Conservation (phyloP, 2,888 invertebrate genomes). For the Hydropsyche betteni region DNA sequence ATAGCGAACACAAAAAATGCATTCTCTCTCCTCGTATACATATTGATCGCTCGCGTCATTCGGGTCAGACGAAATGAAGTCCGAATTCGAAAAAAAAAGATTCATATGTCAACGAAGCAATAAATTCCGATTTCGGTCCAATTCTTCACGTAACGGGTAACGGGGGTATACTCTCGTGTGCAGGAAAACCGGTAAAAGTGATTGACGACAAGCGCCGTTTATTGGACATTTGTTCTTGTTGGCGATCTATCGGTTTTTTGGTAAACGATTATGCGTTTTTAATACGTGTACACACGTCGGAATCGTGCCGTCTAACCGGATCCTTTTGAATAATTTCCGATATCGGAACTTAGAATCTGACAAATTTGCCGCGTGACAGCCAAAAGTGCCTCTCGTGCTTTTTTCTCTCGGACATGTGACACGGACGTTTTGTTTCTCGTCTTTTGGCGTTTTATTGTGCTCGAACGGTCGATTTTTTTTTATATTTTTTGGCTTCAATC, state of each 20-base stretch:
- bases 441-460: constrained; percentile 11
- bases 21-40: constrained; percentile 12
- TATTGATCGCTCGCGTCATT: constrained; percentile 28
- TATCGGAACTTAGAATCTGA: constrained; percentile 13
- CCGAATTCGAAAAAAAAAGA: constrained; percentile 8
- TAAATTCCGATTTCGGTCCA: constrained; percentile 27
- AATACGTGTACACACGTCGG: neutral
- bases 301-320: constrained; percentile 15
- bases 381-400: constrained; percentile 11
- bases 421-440: constrained; percentile 21
- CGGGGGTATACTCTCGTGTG: neutral
- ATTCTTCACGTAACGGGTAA: neutral
- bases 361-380: constrained; percentile 8
- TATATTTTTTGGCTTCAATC: constrained; percentile 15
- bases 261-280: constrained; percentile 25
- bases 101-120: constrained; percentile 31
- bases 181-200: constrained; percentile 16
- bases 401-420: constrained; percentile 13
- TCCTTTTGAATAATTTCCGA: constrained; percentile 15
- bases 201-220: constrained; percentile 1
- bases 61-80: constrained; percentile 7
- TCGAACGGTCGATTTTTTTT: neutral
- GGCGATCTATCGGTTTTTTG: constrained; percentile 3
- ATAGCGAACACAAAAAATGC: constrained; percentile 24
- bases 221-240: constrained; percentile 17